These are phyloP conservation scores for Smittia aterrima DNA, from an alignment of 2,888 invertebrate genomes.

Conservation along the genomic window DNA sequence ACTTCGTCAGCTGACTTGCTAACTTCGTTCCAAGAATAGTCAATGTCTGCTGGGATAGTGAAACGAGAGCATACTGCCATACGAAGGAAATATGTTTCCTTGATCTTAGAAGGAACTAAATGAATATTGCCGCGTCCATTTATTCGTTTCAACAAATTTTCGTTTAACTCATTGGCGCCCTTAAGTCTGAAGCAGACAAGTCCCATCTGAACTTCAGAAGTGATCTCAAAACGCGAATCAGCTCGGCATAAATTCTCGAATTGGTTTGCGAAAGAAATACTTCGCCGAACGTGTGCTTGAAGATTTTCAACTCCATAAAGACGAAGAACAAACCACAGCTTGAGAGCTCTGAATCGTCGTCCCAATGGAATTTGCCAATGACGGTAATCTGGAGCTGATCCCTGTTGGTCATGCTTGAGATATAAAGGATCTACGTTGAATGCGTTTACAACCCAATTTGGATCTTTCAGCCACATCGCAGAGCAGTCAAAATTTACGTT, in stretches of 20 bases:
- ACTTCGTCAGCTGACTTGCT: conserved; percentile 70
- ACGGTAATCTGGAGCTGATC: conserved; percentile 87
- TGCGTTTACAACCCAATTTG: conserved; percentile 86
- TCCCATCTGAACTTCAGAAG: conserved; percentile 87
- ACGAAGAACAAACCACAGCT: conserved; percentile 93
- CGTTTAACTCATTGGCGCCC: conserved; percentile 78
- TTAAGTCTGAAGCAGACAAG: conserved; percentile 95
- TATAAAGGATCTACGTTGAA: conserved; percentile 98
- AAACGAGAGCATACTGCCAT: conserved; percentile 87
- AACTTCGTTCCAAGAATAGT: conserved; percentile 84
- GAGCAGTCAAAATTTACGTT: conserved; percentile 99
- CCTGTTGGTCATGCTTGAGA: conserved; percentile 89
- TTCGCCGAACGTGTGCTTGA: conserved; percentile 81
- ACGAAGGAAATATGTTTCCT: conserved; percentile 79
- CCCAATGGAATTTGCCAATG: conserved; percentile 98
- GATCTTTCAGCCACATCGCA: conserved; percentile 93
- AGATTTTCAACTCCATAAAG: conserved; percentile 86
- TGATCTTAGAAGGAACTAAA: conserved; percentile 86
- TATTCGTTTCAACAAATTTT: conserved; percentile 75
- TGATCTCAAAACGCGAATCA: conserved; percentile 85
- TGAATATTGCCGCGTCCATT: conserved; percentile 90
- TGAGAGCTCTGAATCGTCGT: conserved; percentile 85
- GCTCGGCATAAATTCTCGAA: conserved; percentile 75
- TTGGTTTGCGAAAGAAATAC: conserved; percentile 79
- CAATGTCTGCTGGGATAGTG: conserved; percentile 77